A percentile compares a stretch with the other conserved stretches of the same genome.
Conservation (phyloP, 2,113 vertebrate species). For the Cynoglossus semilaevis region DNA sequence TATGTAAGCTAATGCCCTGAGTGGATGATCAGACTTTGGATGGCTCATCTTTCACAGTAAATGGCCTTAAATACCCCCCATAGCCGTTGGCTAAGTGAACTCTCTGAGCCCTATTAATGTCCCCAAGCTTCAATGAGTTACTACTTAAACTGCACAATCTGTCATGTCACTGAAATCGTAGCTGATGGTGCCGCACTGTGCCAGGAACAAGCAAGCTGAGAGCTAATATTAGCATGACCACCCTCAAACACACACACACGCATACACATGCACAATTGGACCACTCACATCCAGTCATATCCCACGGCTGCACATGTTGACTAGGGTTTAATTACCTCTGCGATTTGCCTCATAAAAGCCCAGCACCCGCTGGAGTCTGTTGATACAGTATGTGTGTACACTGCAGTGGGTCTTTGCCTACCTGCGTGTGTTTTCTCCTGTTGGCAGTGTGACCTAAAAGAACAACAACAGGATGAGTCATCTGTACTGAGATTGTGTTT, state of each 20-base stretch:
- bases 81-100: background rate
- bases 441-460: slow-evolving; percentile 13
- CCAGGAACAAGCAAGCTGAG: slow-evolving; percentile 43
- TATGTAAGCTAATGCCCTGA: slow-evolving; percentile 24
- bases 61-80: slow-evolving; percentile 1
- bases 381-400: slow-evolving; percentile 3
- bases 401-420: slow-evolving; percentile 2
- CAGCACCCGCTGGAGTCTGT: slow-evolving; percentile 2
- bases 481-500: slow-evolving; percentile 19
- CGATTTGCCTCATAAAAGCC: slow-evolving; percentile 38
- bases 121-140: slow-evolving; percentile 11
- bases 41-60: slow-evolving; percentile 1
- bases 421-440: slow-evolving; percentile 7
- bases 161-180: slow-evolving; percentile 39
- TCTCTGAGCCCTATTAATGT: slow-evolving; percentile 4
- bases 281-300: slow-evolving; percentile 1
- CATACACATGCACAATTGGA: too few relatives aligned
- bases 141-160: slow-evolving; percentile 20
- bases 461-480: slow-evolving; percentile 50
- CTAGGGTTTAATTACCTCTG: slow-evolving; percentile 63
- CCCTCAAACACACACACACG: background rate
- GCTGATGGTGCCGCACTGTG: slow-evolving; percentile 9
- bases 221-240: slow-evolving; percentile 63
- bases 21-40: background rate
- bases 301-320: slow-evolving; percentile 36